Base-by-base conservation (phyloP, 1,140 invertebrate genomes). In the Ericerus pela region DNA sequence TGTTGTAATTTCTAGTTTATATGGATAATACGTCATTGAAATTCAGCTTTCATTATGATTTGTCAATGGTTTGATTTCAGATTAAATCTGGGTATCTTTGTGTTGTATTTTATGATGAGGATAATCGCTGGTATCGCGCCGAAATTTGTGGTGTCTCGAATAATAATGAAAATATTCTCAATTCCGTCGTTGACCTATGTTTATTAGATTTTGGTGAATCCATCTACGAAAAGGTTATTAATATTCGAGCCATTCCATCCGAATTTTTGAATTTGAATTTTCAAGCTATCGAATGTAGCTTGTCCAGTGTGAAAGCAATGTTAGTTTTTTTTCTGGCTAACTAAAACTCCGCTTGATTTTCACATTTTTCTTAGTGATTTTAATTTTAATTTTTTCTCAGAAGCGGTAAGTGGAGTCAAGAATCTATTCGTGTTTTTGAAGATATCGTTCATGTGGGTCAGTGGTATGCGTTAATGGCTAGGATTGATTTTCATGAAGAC, bases 201-300 rank as follows among this genome's bases (percentile, higher is more conserved):
- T 88, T 80, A 66, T 71, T 88, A 30, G 87, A 90, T 70, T 91
- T 85, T 69, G 87, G 87, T 0, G 84, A 89, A 66, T 77, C 76
- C 41, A 79, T 80, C 53, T 74, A 75, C 41, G 69, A 83, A 1
- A 68, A 72, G 0, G 70, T 69, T n/a, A 70, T 77, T 12, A 70
- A 80, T 51, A 64, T 89, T 1, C 77, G 76, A 56, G 78, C 82
- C 62, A 68, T 91, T 41, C 71, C 81, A 28, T 79, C 81, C 1
- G 81, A 88, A 65, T 81, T 86, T 65, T 67, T 87, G 2, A 74
- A 75, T 18, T 71, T 90, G 16, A 74, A 80, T 63, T 78, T 73
- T 61, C 81, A 89, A 73, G 86, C 86, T 0, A 79, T 88, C 63
- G 84, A 88, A 65, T 89, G 85, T 67, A 81, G 76, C 59, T 67